Base-by-base conservation (phyloP, 2,113 vertebrate species). In the Ailuropoda melanoleuca region DNA sequence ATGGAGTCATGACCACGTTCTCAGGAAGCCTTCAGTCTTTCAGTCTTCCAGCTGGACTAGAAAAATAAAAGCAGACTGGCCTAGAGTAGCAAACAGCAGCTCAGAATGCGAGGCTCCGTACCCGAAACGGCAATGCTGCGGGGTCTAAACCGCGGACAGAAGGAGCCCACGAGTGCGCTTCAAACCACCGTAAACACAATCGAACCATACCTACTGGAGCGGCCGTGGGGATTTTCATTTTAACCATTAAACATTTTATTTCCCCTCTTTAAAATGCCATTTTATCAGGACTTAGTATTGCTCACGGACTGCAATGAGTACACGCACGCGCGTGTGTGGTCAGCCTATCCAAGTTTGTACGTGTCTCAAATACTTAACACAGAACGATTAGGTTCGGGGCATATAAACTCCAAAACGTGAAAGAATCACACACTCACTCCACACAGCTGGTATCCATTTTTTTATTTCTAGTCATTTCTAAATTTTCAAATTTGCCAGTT, bases 381-480 rank as follows among this genome's bases (percentile, higher is more conserved):
- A 80, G 43, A 89, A 84, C 19, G 66, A 85, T 39, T 90, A 46
- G 12, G 81, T 50, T 84, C 74, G 6, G 46, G 37, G 11, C 26
- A 62, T 84, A 60, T 37, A 83, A 80, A 86, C 39, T 68, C 62
- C 62, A 58, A 95, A 94, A n/a, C 55, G 48, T 80, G 43, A 74
- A 84, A 84, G 55, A 83, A 66, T 91, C 85, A 58, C 75, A 48
- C 68, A 48, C 29, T 48, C 17, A 15, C 34, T 43, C 13, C 58
- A 70, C 34, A 87, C 26, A 72, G 68, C 46, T 60, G 29, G 34
- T 84, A 85, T 88, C 43, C 58, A 37, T 43, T 92, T 93, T 85
- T 97, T 81, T 39, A 93, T 95, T 97, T 94, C 80, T 78, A 77
- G 21, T 87, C 23, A n/a, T 92, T 96, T 92, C 43, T 94, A 39